Conservation (phyloP, 2,113 vertebrate genomes). For the Cheirogaleus medius region DNA sequence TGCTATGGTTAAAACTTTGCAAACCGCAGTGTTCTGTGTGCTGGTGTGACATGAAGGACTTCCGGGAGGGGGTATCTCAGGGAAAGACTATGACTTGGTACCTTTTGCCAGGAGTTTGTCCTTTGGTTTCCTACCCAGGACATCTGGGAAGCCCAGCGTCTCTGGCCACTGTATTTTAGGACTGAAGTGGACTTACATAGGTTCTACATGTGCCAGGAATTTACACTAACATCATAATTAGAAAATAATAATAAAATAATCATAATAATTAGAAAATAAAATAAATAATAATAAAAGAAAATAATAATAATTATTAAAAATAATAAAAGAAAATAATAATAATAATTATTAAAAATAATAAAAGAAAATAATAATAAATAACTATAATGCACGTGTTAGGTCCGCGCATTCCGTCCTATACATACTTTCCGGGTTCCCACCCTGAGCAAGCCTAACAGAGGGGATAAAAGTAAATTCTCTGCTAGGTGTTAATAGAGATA, state of each 20-base stretch:
- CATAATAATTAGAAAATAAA: no score
- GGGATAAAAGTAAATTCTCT: neutral
- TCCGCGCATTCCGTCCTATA: no score
- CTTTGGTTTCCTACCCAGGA: neutral
- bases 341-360: no score
- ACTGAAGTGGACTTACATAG: neutral
- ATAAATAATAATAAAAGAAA: no score
- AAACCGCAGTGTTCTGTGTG: neutral
- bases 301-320: no score
- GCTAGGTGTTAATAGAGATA: neutral
- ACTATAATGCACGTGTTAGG: no score
- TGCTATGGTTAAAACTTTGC: neutral
- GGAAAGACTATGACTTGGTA: neutral
- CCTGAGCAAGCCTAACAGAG: no score
- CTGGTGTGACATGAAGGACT: neutral
- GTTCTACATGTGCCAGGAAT: constrained; percentile 29
- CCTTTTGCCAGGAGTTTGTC: neutral
- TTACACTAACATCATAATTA: constrained; percentile 14
- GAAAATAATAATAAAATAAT: neutral
- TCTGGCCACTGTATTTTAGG: neutral
- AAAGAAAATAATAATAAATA: no score
- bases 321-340: no score
- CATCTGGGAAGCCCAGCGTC: neutral
- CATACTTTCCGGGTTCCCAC: no score
- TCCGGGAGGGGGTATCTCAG: neutral